phyloP scores from a whole-genome alignment of 2,113 vertebrate species.

The Aspiorhynchus laticeps region DNA sequence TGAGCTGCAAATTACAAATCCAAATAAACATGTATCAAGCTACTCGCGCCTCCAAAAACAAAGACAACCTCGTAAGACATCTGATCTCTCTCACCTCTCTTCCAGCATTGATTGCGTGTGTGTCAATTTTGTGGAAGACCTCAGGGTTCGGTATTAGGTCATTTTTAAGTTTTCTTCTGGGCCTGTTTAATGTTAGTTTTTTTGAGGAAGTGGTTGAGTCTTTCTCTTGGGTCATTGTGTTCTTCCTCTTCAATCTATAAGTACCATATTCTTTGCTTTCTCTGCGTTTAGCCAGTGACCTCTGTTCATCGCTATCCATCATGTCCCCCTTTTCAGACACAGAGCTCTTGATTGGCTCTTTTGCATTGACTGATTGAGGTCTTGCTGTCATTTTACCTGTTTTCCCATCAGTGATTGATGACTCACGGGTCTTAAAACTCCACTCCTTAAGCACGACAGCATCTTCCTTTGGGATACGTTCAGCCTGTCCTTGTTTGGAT shows the following conservation, averaged over 20 bases:
- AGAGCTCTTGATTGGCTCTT: conserved; percentile 12
- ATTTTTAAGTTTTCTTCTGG: conserved; percentile 53
- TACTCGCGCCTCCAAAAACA: neutral
- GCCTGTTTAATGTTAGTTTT: neutral
- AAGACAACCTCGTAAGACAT: conserved; percentile 5
- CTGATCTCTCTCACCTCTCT: conserved; percentile 58
- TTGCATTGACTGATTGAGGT: neutral
- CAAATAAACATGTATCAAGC: conserved; percentile 5
- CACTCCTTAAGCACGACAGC: neutral
- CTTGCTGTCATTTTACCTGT: neutral
- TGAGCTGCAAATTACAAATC: conserved; percentile 55
- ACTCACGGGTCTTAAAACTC: conserved; percentile 30
- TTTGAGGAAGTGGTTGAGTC: rapidly evolving
- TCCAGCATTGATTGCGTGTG: conserved; percentile 51
- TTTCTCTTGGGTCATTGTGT: conserved; percentile 24
- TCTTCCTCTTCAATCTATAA: conserved; percentile 37
- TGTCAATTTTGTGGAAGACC: conserved; percentile 59
- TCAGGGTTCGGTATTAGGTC: conserved; percentile 50
- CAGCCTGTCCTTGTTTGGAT: neutral
- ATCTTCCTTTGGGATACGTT: conserved; percentile 15
- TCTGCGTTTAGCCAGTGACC: conserved; percentile 48
- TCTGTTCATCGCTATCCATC: conserved; percentile 52
- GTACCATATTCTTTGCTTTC: conserved; percentile 14
- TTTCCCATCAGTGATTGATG: neutral
- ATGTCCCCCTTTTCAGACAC: conserved; percentile 64